These are phyloP conservation scores for Nyleta sp. DNA, from an alignment of 2,888 invertebrate species.

Conservation along the genomic window DNA sequence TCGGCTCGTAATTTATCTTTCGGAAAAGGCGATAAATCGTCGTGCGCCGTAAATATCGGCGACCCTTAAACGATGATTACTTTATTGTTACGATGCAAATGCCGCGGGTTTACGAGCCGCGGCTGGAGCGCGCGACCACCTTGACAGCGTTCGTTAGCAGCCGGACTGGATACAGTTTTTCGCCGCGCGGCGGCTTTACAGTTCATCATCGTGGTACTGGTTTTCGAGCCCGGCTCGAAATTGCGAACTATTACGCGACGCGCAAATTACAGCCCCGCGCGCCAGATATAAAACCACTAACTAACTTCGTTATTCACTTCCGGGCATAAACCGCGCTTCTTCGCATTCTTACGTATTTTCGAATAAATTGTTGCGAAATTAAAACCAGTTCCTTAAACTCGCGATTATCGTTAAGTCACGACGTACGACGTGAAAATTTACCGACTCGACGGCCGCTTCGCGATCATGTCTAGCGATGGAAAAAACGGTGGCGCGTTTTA, in stretches of 20 bases:
- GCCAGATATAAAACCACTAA: slow-evolving; percentile 56
- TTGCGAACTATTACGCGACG: slow-evolving; percentile 49
- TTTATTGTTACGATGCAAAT: slow-evolving; percentile 66
- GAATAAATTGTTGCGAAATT: slow-evolving; percentile 48
- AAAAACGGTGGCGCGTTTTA: not conserved
- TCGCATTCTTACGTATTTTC: slow-evolving; percentile 43
- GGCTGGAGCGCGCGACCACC: slow-evolving; percentile 41
- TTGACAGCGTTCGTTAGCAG: slow-evolving; percentile 47
- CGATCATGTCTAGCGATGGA: not conserved
- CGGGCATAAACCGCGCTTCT: slow-evolving; percentile 45
- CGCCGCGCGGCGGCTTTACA: slow-evolving; percentile 6
- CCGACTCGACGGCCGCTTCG: not conserved
- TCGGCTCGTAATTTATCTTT: slow-evolving; percentile 13
- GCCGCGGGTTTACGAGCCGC: slow-evolving; percentile 53
- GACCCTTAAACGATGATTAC: slow-evolving; percentile 50
- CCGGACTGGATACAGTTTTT: slow-evolving; percentile 44
- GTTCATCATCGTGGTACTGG: slow-evolving; percentile 39
- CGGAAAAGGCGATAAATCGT: slow-evolving; percentile 5
- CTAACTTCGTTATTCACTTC: slow-evolving; percentile 60
- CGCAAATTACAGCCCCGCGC: slow-evolving; percentile 47
- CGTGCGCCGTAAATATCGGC: slow-evolving; percentile 21
- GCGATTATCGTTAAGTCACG: slow-evolving; percentile 10
- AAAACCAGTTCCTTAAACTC: slow-evolving; percentile 29
- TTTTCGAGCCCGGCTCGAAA: slow-evolving; percentile 52
- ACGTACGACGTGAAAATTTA: slow-evolving; percentile 5